A percentile compares a stretch with the other conserved stretches of the same genome.
Evolutionary conservation across 2,113 vertebrate genomes (phyloP).

Genomic region (Emberiza fucata): DNA sequence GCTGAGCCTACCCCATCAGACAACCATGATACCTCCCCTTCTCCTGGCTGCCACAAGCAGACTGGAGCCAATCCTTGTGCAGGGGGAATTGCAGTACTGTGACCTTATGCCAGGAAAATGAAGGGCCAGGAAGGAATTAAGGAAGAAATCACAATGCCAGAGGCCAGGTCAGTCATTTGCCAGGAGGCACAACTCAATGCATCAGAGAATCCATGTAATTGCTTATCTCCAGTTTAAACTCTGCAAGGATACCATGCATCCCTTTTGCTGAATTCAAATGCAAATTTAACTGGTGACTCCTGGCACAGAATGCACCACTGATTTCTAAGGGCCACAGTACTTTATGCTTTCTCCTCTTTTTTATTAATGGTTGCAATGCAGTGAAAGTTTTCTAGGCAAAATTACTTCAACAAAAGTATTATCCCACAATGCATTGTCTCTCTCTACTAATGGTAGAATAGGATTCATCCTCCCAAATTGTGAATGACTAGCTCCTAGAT

Average conservation of each 20-base stretch:
- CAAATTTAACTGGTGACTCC: not conserved
- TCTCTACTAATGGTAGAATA: not conserved
- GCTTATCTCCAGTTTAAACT: not conserved
- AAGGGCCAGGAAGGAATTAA: not conserved
- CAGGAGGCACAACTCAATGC: not conserved
- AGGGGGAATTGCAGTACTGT: not conserved
- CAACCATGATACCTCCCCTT: fast-evolving
- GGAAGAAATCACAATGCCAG: not conserved
- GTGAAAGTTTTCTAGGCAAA: not conserved
- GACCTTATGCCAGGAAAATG: not conserved
- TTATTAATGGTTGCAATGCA: not conserved
- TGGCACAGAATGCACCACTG: not conserved
- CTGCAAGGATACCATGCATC: fast-evolving
- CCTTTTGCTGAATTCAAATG: not conserved
- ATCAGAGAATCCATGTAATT: not conserved
- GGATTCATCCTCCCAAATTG: not conserved
- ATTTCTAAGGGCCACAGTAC: not conserved
- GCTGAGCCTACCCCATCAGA: not conserved
- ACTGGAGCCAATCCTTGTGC: not conserved
- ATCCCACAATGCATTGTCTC: not conserved
- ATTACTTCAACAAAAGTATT: not conserved
- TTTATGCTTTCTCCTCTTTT: not conserved
- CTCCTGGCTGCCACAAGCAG: not conserved
- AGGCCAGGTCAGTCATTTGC: not conserved
- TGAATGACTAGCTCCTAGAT: not conserved